phyloP scores from a whole-genome alignment of 1,140 invertebrate genomes.

The Dolichoris vasculosae region DNA sequence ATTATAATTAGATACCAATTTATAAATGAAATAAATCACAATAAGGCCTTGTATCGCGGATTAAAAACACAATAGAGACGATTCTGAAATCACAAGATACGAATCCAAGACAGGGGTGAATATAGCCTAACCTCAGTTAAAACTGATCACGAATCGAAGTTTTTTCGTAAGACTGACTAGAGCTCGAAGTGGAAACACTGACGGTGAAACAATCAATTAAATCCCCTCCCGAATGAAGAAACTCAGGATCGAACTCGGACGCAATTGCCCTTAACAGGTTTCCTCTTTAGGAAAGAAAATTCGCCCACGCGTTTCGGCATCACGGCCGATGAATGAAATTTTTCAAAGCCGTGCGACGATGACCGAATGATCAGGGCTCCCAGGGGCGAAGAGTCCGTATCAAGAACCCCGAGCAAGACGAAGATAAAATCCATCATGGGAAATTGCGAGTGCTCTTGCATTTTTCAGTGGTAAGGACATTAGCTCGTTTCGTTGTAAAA shows the following conservation, averaged over 20 bases:
- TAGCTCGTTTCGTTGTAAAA: no score
- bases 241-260: neutral
- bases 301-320: conserved; percentile 38
- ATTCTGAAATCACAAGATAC: neutral
- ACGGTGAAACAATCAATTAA: conserved; percentile 7
- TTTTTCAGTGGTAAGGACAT: neutral
- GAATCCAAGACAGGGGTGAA: neutral
- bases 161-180: no score
- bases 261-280: conserved; percentile 38
- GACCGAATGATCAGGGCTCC: neutral
- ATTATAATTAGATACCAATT: neutral
- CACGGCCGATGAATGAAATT: conserved; percentile 35
- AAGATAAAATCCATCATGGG: neutral
- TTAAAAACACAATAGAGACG: neutral
- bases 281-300: conserved; percentile 19
- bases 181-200: no score
- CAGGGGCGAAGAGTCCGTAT: neutral
- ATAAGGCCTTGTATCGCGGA: neutral
- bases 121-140: no score
- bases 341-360: neutral
- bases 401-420: neutral
- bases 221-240: conserved; percentile 24
- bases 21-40: neutral
- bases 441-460: neutral
- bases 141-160: neutral